A percentile compares a stretch with the other conserved stretches of the same genome.
These are phyloP conservation scores for Monopterus albus DNA, from an alignment of 2,113 vertebrate species.

Conservation along the genomic window DNA sequence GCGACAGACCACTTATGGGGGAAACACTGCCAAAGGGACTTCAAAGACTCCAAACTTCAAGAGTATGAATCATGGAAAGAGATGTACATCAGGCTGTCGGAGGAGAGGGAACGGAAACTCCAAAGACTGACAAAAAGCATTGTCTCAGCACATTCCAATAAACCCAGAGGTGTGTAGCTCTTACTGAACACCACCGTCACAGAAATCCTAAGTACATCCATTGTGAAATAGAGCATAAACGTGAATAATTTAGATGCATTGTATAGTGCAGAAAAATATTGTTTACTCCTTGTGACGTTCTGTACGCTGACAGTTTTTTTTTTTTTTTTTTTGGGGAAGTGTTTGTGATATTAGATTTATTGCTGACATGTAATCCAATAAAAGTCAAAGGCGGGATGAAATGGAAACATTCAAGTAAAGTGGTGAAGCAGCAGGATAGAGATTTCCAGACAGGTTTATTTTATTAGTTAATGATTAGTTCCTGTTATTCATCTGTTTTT, in stretches of 20 bases:
- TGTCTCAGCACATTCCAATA: conserved; percentile 85
- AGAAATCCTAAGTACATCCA: background rate
- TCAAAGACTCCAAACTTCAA: conserved; percentile 80
- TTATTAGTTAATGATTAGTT: too few species aligned
- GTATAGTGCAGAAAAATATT: background rate
- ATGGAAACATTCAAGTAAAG: too few species aligned
- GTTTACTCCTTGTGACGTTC: background rate
- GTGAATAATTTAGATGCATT: background rate
- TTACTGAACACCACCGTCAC: background rate
- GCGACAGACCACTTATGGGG: conserved; percentile 87
- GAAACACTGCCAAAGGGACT: conserved; percentile 87
- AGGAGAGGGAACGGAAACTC: conserved; percentile 87
- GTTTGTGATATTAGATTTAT: too few species aligned
- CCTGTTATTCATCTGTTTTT: too few species aligned
- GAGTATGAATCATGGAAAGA: conserved; percentile 91
- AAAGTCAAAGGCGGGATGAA: too few species aligned
- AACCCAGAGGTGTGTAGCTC: conserved; percentile 84
- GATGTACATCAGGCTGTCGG: conserved; percentile 86
- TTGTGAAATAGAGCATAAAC: background rate
- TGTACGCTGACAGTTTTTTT: background rate
- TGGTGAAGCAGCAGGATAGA: too few species aligned
- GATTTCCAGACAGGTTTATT: too few species aligned
- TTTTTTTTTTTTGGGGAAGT: conserved; percentile 70
- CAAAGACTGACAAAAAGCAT: conserved; percentile 86
- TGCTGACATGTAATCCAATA: too few species aligned